These are phyloP conservation scores for Chymomyza amoena DNA, from an alignment of 2,888 invertebrate genomes.

Conservation along the genomic window DNA sequence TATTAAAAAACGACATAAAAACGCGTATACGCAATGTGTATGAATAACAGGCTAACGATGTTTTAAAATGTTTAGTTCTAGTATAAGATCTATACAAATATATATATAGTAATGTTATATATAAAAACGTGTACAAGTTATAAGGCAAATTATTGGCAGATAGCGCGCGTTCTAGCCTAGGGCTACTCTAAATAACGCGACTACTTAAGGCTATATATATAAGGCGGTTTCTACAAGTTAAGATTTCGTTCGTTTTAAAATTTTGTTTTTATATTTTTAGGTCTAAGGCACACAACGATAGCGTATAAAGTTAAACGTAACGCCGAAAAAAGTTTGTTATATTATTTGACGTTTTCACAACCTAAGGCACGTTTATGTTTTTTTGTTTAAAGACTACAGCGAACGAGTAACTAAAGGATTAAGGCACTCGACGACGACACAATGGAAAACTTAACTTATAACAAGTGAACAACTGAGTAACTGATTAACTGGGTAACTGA, in stretches of 20 bases:
- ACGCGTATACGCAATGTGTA: conserved; percentile 37
- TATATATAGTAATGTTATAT: conserved; percentile 4
- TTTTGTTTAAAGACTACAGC: background rate
- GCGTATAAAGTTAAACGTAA: conserved; percentile 31
- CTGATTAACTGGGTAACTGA: background rate
- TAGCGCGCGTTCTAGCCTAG: conserved; percentile 6
- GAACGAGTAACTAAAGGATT: background rate
- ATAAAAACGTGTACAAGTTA: conserved; percentile 36
- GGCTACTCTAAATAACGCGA: conserved; percentile 1
- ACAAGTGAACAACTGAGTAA: background rate
- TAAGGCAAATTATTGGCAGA: conserved; percentile 66
- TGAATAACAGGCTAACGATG: conserved; percentile 18
- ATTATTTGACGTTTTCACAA: background rate
- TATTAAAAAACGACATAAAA: conserved; percentile 19
- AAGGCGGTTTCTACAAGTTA: background rate
- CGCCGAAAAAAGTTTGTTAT: conserved; percentile 1
- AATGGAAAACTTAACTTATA: background rate
- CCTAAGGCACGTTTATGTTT: background rate
- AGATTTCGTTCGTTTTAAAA: background rate
- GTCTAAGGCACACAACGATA: conserved; percentile 57
- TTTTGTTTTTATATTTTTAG: background rate
- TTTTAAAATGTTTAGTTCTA: conserved; percentile 27
- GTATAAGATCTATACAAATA: conserved; percentile 29
- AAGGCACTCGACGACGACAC: background rate
- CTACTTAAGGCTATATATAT: conserved; percentile 11